phyloP scores from a whole-genome alignment of 2,888 invertebrate species.

The Thereva unica region DNA sequence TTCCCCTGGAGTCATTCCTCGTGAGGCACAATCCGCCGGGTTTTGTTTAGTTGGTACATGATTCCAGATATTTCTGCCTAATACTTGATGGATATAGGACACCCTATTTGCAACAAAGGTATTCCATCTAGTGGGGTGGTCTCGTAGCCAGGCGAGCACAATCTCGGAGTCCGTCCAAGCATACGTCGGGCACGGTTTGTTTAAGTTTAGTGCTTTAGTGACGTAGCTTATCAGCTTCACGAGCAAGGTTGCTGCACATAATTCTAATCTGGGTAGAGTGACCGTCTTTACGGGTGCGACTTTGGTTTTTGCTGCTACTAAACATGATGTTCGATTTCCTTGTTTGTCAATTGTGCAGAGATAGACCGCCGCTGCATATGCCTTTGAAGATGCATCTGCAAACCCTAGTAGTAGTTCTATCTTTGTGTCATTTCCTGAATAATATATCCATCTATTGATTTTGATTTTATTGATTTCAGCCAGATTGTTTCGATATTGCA shows the following conservation, averaged over 20 bases:
- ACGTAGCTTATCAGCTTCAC: too few relatives aligned
- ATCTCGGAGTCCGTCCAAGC: constrained; percentile 7
- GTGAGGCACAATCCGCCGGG: neutral
- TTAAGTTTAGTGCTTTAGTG: too few relatives aligned
- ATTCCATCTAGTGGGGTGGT: constrained; percentile 3
- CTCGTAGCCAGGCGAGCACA: constrained; percentile 8
- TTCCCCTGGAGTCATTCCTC: neutral
- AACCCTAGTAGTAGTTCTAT: constrained; percentile 23
- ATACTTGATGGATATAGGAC: neutral
- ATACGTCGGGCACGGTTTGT: neutral
- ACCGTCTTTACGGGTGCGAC: constrained; percentile 38
- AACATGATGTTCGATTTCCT: neutral
- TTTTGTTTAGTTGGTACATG: neutral
- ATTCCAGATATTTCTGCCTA: neutral
- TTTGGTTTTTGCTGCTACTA: neutral
- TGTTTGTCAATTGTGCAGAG: neutral
- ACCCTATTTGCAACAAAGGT: constrained; percentile 17
- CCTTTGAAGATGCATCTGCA: constrained; percentile 20
- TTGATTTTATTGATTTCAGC: neutral
- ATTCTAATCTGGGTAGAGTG: constrained; percentile 44
- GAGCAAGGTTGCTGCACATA: constrained; percentile 35
- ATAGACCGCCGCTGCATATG: constrained; percentile 9
- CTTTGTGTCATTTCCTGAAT: neutral
- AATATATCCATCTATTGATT: neutral
- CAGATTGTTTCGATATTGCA: neutral